Conservation (phyloP, 2,888 invertebrate genomes). For the Dichetophora obliterata region DNA sequence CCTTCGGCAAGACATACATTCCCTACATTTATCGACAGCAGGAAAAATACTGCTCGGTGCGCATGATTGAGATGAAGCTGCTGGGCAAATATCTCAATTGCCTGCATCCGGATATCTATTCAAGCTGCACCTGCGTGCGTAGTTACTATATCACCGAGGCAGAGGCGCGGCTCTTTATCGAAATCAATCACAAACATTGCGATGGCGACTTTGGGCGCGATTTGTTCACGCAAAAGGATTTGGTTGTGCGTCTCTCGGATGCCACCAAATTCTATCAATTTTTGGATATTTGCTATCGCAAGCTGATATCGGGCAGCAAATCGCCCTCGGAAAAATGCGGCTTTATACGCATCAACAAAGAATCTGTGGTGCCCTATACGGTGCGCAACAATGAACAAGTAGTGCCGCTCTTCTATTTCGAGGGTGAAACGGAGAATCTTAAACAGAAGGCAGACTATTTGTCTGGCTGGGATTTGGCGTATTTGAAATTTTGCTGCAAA, state of each 20-base stretch:
- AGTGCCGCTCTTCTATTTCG: constrained; percentile 90
- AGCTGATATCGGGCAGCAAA: constrained; percentile 79
- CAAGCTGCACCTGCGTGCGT: constrained; percentile 89
- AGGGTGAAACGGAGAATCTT: constrained; percentile 90
- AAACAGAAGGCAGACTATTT: constrained; percentile 88
- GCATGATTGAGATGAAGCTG: constrained; percentile 92
- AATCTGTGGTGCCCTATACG: constrained; percentile 93
- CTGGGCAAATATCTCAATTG: constrained; percentile 90
- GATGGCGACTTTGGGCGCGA: constrained; percentile 91
- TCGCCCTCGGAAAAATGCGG: constrained; percentile 86
- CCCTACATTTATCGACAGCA: constrained; percentile 88
- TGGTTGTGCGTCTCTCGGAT: constrained; percentile 89
- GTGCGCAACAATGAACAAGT: constrained; percentile 86
- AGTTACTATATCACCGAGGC: constrained; percentile 94
- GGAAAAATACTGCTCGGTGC: constrained; percentile 92
- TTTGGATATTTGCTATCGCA: constrained; percentile 89
- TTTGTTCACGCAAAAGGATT: constrained; percentile 87
- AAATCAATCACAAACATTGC: constrained; percentile 93
- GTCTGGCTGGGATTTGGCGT: constrained; percentile 92
- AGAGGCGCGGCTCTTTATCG: constrained; percentile 90
- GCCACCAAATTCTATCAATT: constrained; percentile 92
- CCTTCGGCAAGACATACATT: constrained; percentile 86
- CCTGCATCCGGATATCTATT: constrained; percentile 90
- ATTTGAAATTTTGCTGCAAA: constrained; percentile 94
- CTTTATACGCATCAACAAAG: constrained; percentile 91